Base-by-base conservation (phyloP, 2,113 vertebrate genomes). In the Platanista minor region DNA sequence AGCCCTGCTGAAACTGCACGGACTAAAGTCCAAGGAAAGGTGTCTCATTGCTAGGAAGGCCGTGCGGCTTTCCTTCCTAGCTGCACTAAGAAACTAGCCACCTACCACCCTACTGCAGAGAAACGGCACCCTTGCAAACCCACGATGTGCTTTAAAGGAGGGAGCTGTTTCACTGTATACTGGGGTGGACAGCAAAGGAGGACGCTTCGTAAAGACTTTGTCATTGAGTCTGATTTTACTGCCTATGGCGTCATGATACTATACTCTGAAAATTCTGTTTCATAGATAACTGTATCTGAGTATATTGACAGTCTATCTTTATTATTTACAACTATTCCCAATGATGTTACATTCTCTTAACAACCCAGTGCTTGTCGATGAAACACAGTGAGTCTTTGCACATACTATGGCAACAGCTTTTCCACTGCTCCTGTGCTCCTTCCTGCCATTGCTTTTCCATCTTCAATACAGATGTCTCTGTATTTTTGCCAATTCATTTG, bases 401-500 rank as follows among this genome's bases (percentile, higher is more conserved):
- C 14, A 66, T 77, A 52, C 6, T 83, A 72, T 64, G 78, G 78
- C 78, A 89, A 90, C 4, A 64, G 31, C 31, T 78, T 95, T 93
- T 59, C 54, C 8, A 67, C 39, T 54, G 39, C 49, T 71, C 59
- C 31, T 78, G 31, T 57, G 39, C 94, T 92, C 87, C 54, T 82
- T 92, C 17, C 36, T 72, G 61, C 41, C 88, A 75, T 92, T 96
- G 74, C 67, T 77, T 97, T 95, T 93, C 81, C 89, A 94, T 95
- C 75, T 93, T 89, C 67, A 31, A 33, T 89, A 93, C 77, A 95
- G 87, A 91, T 97, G 91, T 93, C 86, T 95, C 90, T 91, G 25
- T 94, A 86, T 97, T 91, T 92, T 94, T 93, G 95, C 93, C 97
- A 96, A 36, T 74, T 94, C 95, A 94, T 96, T 94, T 96, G 93